Base-by-base conservation (phyloP, 1,140 invertebrate species). In the Heliconius melpomene region DNA sequence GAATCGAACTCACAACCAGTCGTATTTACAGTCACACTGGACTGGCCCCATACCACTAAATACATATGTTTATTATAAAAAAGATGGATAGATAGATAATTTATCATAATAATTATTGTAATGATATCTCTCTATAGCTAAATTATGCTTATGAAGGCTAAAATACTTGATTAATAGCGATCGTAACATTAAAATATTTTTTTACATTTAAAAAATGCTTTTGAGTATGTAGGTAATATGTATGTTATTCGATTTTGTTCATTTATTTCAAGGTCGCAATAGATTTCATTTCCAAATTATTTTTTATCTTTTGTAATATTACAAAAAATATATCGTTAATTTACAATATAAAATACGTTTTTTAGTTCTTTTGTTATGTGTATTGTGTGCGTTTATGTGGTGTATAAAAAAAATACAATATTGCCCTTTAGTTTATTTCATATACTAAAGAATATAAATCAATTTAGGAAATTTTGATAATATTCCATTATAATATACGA, bases 21-120 rank as follows among this genome's bases (percentile, higher is more conserved):
- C 26, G 26, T 1, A 1, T 29, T 29, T 29, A 29, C 1, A 29
- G 26, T 29, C 26, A 29, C 26, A 29, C 26, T 29, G n/a, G n/a
- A n/a, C n/a, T n/a, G n/a, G n/a, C n/a, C n/a, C n/a, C n/a, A n/a
- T n/a, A n/a, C n/a, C n/a, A n/a, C n/a, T n/a, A n/a, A n/a, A n/a
- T 23, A 57, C 20, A 57, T 57, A 57, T n/a, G n/a, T 57, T 23
- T n/a, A 9, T 9, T 23, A n/a, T 11, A 57, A 57, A 57, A 57
- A 57, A 23, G 5, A 46, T 3, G 3, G 54, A 57, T 57, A 66
- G 54, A 57, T 57, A 66, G n/a, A 66, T 66, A 66, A 66, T 66
- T 66, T 66, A 66, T 66, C 60, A 66, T 66, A 66, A 29, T 66
- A 23, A 66, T 66, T 5, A 66, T 66, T 13, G 60, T 29, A 66